Evolutionary conservation across 1,140 invertebrate genomes (phyloP).

Genomic region (Paraescarpia echinospica): DNA sequence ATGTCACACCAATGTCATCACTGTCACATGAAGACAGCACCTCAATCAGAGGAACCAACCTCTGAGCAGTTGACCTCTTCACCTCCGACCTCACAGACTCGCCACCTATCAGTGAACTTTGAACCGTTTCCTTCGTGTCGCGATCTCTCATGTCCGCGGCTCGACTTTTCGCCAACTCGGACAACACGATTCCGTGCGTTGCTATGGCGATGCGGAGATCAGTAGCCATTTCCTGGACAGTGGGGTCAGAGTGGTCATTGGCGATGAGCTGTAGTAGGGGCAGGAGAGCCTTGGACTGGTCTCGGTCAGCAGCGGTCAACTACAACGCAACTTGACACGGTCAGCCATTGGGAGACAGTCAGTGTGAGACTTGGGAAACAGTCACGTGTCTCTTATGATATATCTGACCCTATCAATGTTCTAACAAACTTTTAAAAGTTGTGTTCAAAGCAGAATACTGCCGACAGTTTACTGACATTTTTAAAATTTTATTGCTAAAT

Average conservation of each 20-base stretch:
- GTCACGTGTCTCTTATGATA: too few relatives aligned
- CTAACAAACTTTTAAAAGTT: too few relatives aligned
- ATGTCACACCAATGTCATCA: neutral
- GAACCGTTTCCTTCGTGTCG: neutral
- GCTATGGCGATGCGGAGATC: conserved; percentile 60
- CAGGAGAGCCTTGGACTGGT: conserved; percentile 58
- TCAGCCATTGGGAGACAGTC: neutral
- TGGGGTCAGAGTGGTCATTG: conserved; percentile 46
- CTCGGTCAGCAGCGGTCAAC: conserved; percentile 49
- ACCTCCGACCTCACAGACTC: neutral
- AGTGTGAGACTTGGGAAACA: too few relatives aligned
- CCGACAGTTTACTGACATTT: too few relatives aligned
- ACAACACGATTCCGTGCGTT: conserved; percentile 52
- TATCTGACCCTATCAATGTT: too few relatives aligned
- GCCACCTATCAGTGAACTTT: neutral
- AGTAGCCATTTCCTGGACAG: conserved; percentile 51
- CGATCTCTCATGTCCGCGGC: neutral
- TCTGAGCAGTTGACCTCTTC: neutral
- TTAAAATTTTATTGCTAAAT: too few relatives aligned
- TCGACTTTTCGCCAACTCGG: neutral
- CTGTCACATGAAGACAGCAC: neutral
- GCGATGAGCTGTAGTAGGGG: conserved; percentile 57
- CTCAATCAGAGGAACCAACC: neutral
- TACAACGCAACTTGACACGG: conserved; percentile 24
- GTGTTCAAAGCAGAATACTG: too few relatives aligned